A percentile compares a stretch with the other conserved stretches of the same genome.
Conservation (phyloP, 37 sponge, comb jelly and placozoan species). For the Oopsacas minuta region DNA sequence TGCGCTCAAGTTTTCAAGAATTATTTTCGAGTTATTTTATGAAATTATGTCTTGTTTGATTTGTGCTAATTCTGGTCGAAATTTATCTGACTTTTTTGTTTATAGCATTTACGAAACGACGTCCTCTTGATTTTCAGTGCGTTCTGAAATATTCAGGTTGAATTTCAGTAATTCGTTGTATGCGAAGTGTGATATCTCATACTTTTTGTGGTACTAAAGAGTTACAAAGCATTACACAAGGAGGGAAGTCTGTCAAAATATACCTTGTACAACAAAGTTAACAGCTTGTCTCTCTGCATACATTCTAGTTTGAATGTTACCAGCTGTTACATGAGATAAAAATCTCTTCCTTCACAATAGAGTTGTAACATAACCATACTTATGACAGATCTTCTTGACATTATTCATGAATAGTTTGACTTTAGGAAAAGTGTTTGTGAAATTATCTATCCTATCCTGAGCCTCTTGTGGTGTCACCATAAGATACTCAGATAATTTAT, state of each 20-base stretch:
- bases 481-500: conserved; percentile 50
- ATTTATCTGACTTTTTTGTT: neutral
- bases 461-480: conserved; percentile 24
- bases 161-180: too few relatives aligned
- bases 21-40: neutral
- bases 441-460: conserved; percentile 43
- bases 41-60: neutral
- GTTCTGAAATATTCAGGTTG: too few relatives aligned
- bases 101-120: too few relatives aligned
- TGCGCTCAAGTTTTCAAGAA: neutral
- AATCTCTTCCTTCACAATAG: conserved; percentile 38
- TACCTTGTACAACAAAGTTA: conserved; percentile 72
- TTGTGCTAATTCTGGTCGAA: neutral
- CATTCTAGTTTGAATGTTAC: conserved; percentile 20
- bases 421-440: conserved; percentile 43
- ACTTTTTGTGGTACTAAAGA: too few relatives aligned
- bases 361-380: conserved; percentile 30
- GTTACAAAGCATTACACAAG: too few relatives aligned
- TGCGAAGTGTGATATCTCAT: too few relatives aligned
- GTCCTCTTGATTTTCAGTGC: too few relatives aligned
- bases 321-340: conserved; percentile 36
- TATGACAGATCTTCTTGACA: conserved; percentile 21
- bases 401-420: conserved; percentile 31
- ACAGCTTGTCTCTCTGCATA: conserved; percentile 62
- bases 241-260: too few relatives aligned